Evolutionary conservation across 1,140 invertebrate species (phyloP), one percentile per base, ranked within the genome.

Genomic region (Aphelinus certus): DNA sequence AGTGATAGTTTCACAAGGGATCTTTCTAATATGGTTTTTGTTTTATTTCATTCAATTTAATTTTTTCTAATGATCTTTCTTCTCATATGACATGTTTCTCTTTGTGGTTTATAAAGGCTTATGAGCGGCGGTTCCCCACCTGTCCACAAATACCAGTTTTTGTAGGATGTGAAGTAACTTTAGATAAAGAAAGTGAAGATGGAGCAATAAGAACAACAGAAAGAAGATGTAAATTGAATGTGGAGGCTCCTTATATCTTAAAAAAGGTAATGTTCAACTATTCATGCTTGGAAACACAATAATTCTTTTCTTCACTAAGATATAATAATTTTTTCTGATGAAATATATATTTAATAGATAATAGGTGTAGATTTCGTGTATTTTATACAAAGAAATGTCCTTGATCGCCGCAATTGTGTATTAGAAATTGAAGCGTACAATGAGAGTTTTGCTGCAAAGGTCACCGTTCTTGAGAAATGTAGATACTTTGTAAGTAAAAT

Each of bases 131-230:
- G 64, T 98, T 99, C 87, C 97, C 97, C 45, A 96, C 92, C 55
- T 98, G 96, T 87, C 94, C 96, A 56, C 94, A 97, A 90, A 98
- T 99, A 82, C 97, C 97, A 57, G 95, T 98, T 67, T 97, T 99
- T 82, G 88, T 98, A 1, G 96, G 96, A 62, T 97, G 96, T 84
- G 94, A 96, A 78, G 91, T 97, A 61, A 90, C 93, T 5, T 90
- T 91, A 70, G 96, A 98, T 78, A 92, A 91, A 75, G 92, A 92
- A 79, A 91, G 92, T 78, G 90, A 93, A 71, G 95, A 97, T 85
- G 94, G 94, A 62, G 91, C 94, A 2, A 89, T 94, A 78, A 90
- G 94, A 82, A 91, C 94, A 65, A 95, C 97, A n/a, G 95, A 97
- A 80, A 88, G 97, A 71, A 91, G 95, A 70, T 99, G 97, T 86